Evolutionary conservation across 2,888 invertebrate species (phyloP), one percentile per base, ranked within the genome.

Genomic region (Caenorhabditis uteleia): DNA sequence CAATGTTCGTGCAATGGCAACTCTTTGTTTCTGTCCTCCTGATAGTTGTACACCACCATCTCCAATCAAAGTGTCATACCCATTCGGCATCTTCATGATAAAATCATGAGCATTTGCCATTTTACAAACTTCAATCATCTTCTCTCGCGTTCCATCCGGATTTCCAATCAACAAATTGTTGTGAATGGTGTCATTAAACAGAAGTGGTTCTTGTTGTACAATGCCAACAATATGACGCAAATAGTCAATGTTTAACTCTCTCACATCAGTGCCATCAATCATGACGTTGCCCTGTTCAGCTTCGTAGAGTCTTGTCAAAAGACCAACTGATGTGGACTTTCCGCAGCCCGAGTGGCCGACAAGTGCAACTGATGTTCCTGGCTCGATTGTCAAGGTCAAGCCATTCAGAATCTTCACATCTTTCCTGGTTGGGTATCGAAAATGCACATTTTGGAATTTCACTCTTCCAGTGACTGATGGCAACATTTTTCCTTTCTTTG

Each of bases 91-190:
- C 26, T 74, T 78, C 43, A 50, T 43, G 29, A 80, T 76, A 56
- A 80, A 80, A 12, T 75, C 77, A 42, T 80, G 74, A 1, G 80
- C 80, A 59, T 80, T 77, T 2, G 80, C 78, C 73, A 74, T 74
- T 27, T 70, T 67, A 45, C 80, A 80, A 12, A 70, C 77, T 31
- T 68, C 58, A 26, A 73, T 56, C 58, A 79, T 76, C 39, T 77
- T 49, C 23, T 74, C 72, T 29, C 56, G 31, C 0, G 74, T 62
- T n/a, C 71, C 64, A 2, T 58, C 49, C 8, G 70, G 67, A n/a
- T 67, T 67, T 42, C 80, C 80, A 16, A 72, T 39, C 2, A 61
- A 48, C 1, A 79, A 36, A 39, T 72, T 76, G 25, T 68, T 61
- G 8, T 64, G 70, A 21, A 80, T 68, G 12, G 77, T 76, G 20